phyloP scores from a whole-genome alignment of 2,888 invertebrate genomes.

The Eutolmus rufibarbis region DNA sequence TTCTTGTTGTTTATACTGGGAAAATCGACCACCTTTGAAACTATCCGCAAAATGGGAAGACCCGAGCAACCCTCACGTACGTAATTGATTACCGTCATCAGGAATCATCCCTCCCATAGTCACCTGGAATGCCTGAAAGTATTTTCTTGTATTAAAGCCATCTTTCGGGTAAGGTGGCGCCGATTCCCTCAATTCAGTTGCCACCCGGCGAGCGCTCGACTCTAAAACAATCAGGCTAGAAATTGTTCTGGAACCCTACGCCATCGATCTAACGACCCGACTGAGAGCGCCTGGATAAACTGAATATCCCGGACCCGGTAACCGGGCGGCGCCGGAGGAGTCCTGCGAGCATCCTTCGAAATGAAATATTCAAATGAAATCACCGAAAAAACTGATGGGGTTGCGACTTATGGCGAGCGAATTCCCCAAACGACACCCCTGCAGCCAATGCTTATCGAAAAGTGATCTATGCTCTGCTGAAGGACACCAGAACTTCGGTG shows the following conservation, averaged over 20 bases:
- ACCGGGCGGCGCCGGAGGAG: background rate
- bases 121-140: conserved; percentile 31
- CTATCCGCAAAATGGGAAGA: background rate
- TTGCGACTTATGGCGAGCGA: background rate
- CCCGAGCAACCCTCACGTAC: conserved; percentile 34
- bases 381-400: conserved; percentile 40
- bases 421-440: conserved; percentile 26
- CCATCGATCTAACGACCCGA: background rate
- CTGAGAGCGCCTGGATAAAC: background rate
- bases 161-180: background rate
- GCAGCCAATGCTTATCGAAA: conserved; percentile 11
- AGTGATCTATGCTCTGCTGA: conserved; percentile 1
- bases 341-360: conserved; percentile 12
- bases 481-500: background rate
- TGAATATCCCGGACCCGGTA: background rate
- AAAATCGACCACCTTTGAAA: background rate
- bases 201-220: background rate
- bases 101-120: conserved; percentile 14
- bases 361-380: conserved; percentile 47
- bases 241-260: conserved; percentile 3
- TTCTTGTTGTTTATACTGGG: background rate
- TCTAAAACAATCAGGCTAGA: conserved; percentile 31
- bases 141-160: conserved; percentile 25
- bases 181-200: conserved; percentile 3
- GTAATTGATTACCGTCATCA: conserved; percentile 40